These are phyloP conservation scores for Xylota segnis DNA, from an alignment of 2,888 invertebrate species.

Conservation along the genomic window DNA sequence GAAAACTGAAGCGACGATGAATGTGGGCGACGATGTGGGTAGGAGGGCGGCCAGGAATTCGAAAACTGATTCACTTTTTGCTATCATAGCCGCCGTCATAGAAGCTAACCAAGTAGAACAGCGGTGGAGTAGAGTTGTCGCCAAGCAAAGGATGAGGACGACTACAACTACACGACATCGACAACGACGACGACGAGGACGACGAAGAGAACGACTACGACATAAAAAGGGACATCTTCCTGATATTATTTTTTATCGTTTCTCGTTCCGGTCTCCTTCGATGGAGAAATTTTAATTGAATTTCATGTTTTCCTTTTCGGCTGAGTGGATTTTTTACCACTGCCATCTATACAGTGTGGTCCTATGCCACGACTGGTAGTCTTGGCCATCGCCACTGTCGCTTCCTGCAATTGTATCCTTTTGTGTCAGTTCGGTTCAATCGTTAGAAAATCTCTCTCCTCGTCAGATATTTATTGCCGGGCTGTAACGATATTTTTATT, in stretches of 20 bases:
- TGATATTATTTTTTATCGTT: slow-evolving; percentile 76
- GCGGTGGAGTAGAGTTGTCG: background rate
- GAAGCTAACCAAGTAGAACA: slow-evolving; percentile 18
- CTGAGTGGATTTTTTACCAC: slow-evolving; percentile 61
- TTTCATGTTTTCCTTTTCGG: slow-evolving; percentile 75
- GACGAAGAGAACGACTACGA: slow-evolving; percentile 28
- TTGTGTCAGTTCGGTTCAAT: slow-evolving; percentile 62
- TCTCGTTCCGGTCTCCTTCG: slow-evolving; percentile 68
- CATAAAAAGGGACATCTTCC: slow-evolving; percentile 70
- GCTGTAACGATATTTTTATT: slow-evolving; percentile 42
- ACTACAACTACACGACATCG: background rate
- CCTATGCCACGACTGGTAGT: background rate
- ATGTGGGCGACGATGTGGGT: slow-evolving; percentile 1
- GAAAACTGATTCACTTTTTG: slow-evolving; percentile 62
- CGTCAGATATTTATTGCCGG: slow-evolving; percentile 65
- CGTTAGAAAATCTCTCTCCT: slow-evolving; percentile 65
- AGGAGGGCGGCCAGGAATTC: slow-evolving; percentile 14
- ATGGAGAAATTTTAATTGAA: slow-evolving; percentile 76
- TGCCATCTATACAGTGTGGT: background rate
- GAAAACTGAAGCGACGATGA: slow-evolving; percentile 53
- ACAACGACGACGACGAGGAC: background rate
- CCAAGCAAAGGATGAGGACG: background rate
- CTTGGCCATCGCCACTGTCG: slow-evolving; percentile 4
- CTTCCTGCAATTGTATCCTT: slow-evolving; percentile 61
- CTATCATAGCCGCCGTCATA: slow-evolving; percentile 42